Evolutionary conservation across 2,888 invertebrate species (phyloP).

Genomic region (Petrolisthes manimaculis): DNA sequence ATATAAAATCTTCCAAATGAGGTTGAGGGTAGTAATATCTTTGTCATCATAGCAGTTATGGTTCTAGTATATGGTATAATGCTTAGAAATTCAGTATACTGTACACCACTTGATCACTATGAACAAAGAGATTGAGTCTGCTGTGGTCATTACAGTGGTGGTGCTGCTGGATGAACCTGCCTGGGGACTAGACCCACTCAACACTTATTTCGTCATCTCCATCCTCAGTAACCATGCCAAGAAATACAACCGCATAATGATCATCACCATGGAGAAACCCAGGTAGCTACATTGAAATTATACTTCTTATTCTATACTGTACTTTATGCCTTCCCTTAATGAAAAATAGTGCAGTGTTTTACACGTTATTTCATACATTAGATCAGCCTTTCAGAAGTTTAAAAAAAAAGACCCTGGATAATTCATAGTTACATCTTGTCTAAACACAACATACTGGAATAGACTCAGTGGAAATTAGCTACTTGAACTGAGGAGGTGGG

Average conservation of each 20-base stretch:
- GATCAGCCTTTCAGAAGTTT: too few relatives aligned
- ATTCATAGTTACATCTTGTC: too few relatives aligned
- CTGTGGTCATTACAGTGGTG: slow-evolving; percentile 76
- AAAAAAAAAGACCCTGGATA: too few relatives aligned
- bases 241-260: slow-evolving; percentile 89
- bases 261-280: slow-evolving; percentile 93
- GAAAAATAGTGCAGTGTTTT: too few relatives aligned
- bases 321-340: too few relatives aligned
- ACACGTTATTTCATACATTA: too few relatives aligned
- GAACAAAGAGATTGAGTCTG: neutral
- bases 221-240: slow-evolving; percentile 89
- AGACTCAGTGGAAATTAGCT: too few relatives aligned
- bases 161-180: slow-evolving; percentile 93
- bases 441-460: too few relatives aligned
- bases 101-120: neutral
- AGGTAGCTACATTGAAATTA: slow-evolving; percentile 70
- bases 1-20: too few relatives aligned
- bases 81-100: neutral
- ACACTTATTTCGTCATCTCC: slow-evolving; percentile 93
- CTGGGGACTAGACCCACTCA: slow-evolving; percentile 92
- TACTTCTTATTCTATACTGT: too few relatives aligned
- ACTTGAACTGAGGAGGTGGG: too few relatives aligned
- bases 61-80: neutral
- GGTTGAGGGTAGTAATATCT: neutral
- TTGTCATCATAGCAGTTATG: neutral